Base-by-base conservation (phyloP, 1,140 invertebrate species). In the Drosophila carrolli region DNA sequence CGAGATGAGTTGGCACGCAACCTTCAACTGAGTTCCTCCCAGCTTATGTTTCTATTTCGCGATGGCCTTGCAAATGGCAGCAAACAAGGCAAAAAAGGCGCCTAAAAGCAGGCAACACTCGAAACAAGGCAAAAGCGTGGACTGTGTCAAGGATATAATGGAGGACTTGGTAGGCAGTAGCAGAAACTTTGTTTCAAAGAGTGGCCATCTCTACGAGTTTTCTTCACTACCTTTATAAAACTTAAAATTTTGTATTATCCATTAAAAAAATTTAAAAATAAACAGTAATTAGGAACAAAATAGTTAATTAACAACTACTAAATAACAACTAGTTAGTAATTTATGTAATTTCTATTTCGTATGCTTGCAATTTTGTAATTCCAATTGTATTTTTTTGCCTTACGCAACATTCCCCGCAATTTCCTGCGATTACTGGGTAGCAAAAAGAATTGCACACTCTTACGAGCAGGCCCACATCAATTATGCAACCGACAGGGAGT, bases 131-230 rank as follows among this genome's bases (percentile, higher is more conserved):
- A 50, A 40, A 65, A 19, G 9, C 61, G 55, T 47, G 66, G 75
- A 88, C 75, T 83, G 79, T 88, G 83, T 88, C 83, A 86, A 86
- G 83, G 83, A 82, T 79, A 57, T 35, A 60, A 62, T 56, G 48
- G 37, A 41, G 11, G 11, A 35, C 35, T 43, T 37, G 8, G 27
- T 16, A 14, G n/a, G 8, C 53, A 14, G 7, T 23, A 13, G 6
- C 1, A 16, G n/a, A 10, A 37, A 14, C 32, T 60, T 10, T 6
- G 7, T 23, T 27, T 14, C 23, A 40, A 2, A 8, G 16, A 59
- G 16, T 1, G 23, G 0, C 0, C 0, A 19, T 35, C 19, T 5
- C 14, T 29, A n/a, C 8, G 13, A 11, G 2, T 4, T 9, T 41
- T 16, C 11, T n/a, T 13, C 0, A 1, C 5, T 23, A 23, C 23